Evolutionary conservation across 2,113 vertebrate genomes (phyloP), one percentile per base, ranked within the genome.

Genomic region (Mugil cephalus): DNA sequence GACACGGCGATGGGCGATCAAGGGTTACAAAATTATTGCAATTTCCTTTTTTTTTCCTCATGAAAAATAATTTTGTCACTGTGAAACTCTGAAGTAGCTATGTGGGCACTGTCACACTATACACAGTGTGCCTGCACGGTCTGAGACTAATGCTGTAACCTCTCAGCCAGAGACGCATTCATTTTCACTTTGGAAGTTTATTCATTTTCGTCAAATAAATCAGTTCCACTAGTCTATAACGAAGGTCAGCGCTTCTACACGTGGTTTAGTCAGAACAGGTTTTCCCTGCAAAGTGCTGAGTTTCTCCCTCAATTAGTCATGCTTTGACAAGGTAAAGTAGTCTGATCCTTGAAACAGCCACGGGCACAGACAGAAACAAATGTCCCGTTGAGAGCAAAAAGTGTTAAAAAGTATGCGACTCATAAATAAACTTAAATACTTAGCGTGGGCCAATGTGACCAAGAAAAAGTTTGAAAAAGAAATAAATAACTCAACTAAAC

Each of bases 351-450:
- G 34, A 50, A 48, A 19, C 62, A 21, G 50, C 39, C 52, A 36
- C 15, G 39, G 30, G 6, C 21, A 35, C 40, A 56, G 53, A 70
- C 30, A 36, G 4, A 46, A 13, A 56, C 7, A 52, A 38, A 72
- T 46, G 24, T 53, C 47, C 14, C 35, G 12, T 43, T 43, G 4
- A 52, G 10, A 54, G 43, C 30, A 10, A 52, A 69, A n/a, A 62
- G 46, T 21, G 43, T 53, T 69, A 52, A 18, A 45, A 42, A 38
- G 42, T 7, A 56, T 24, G 9, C 9, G 36, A 51, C 47, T 40
- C 15, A 15, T 54, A 58, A n/a, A 38, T 8, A 40, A 48, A 66
- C 40, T 68, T 58, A 11, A 67, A 70, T 68, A 39, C 67, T 62
- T 46, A 40, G 6, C 45, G 61, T 63, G 51, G 48, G 35, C 38